Percentiles rank a stretch among this genome's conserved stretches.
Evolutionary conservation across 1,140 invertebrate species (phyloP).

Genomic region (Steinernema khuongi): DNA sequence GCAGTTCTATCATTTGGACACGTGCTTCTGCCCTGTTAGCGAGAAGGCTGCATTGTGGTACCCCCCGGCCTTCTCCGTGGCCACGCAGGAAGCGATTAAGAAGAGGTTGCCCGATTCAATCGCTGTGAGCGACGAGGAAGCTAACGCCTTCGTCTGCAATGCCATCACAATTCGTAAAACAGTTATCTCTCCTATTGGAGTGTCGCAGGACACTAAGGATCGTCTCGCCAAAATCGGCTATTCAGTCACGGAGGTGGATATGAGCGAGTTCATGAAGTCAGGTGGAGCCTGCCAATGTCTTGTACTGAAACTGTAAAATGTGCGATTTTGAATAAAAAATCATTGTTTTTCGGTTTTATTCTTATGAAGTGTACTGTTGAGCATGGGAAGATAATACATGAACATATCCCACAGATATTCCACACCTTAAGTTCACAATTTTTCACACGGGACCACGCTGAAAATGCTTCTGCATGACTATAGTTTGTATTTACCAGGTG

Average conservation of each 20-base stretch:
- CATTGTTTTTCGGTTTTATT: too few relatives aligned
- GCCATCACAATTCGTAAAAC: conserved; percentile 53
- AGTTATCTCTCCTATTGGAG: conserved; percentile 53
- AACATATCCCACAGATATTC: too few relatives aligned
- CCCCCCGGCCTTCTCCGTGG: conserved; percentile 47
- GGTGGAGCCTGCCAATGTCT: conserved; percentile 57
- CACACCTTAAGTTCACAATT: too few relatives aligned
- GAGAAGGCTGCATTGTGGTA: conserved; percentile 52
- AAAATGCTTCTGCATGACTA: too few relatives aligned
- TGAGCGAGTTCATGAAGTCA: conserved; percentile 58
- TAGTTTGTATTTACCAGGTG: too few relatives aligned
- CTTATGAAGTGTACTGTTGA: too few relatives aligned
- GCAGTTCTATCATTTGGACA: conserved; percentile 57
- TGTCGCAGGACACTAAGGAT: conserved; percentile 40
- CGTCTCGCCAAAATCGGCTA: conserved; percentile 43
- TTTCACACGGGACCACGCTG: too few relatives aligned
- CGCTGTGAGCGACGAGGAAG: conserved; percentile 51
- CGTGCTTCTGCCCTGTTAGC: conserved; percentile 53
- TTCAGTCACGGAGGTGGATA: conserved; percentile 51
- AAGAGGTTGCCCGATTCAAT: conserved; percentile 51
- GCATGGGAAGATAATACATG: too few relatives aligned
- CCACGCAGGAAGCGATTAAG: conserved; percentile 53
- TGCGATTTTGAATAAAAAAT: too few relatives aligned
- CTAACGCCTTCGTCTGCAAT: conserved; percentile 55
- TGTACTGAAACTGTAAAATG: conserved; percentile 53